phyloP scores from a whole-genome alignment of 2,113 vertebrate genomes.

The Megalops atlanticus region DNA sequence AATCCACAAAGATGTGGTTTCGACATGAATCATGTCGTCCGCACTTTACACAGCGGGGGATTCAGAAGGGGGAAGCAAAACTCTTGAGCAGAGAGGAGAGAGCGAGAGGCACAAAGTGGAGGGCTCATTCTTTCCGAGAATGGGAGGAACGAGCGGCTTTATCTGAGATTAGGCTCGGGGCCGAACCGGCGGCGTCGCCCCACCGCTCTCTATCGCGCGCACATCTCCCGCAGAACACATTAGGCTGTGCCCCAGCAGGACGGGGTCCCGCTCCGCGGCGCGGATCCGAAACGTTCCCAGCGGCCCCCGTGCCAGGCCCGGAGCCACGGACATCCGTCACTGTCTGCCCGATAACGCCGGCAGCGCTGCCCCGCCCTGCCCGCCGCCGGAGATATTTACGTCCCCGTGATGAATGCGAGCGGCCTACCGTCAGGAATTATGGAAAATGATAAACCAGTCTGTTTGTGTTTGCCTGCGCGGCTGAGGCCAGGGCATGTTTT shows the following conservation, averaged over 20 bases:
- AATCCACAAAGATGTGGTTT: neutral
- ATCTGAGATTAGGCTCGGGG: conserved; percentile 34
- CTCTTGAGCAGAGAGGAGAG: neutral
- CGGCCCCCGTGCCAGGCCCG: neutral
- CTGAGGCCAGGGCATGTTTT: conserved; percentile 15
- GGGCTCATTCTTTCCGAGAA: neutral
- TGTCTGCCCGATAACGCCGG: conserved; percentile 31
- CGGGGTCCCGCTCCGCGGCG: neutral
- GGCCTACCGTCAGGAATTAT: conserved; percentile 18
- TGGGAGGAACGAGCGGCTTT: no score
- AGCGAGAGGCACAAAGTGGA: neutral
- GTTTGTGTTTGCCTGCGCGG: conserved; percentile 31
- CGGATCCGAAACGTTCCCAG: conserved; percentile 3
- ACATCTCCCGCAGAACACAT: neutral
- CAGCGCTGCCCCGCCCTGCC: conserved; percentile 9
- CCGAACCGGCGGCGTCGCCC: conserved; percentile 18
- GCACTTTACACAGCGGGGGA: neutral
- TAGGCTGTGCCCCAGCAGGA: conserved; percentile 8
- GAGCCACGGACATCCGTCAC: conserved; percentile 26
- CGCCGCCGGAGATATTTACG: conserved; percentile 4
- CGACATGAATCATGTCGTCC: neutral
- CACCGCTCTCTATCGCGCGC: neutral
- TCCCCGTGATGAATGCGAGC: conserved; percentile 26
- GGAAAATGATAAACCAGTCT: conserved; percentile 22
- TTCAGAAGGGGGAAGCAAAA: neutral